A percentile compares a stretch with the other conserved stretches of the same genome.
Evolutionary conservation across 1,140 invertebrate species (phyloP).

Genomic region (Heliconius congener): DNA sequence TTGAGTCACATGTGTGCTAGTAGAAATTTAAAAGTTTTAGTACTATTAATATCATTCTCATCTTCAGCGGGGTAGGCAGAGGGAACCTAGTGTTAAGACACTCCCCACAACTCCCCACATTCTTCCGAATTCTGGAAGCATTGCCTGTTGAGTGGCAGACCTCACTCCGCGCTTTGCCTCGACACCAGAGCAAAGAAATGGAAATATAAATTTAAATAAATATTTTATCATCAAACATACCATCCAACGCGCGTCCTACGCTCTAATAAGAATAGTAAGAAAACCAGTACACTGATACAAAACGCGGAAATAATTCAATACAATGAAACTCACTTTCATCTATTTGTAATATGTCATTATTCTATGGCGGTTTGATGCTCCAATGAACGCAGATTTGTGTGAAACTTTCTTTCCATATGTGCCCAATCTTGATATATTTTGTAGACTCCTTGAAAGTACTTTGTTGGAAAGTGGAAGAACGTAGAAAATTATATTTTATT

Average conservation of each 20-base stretch:
- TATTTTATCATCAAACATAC: background rate
- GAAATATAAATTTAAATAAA: too few species aligned
- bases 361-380: constrained; percentile 64
- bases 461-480: background rate
- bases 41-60: too few species aligned
- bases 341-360: constrained; percentile 72
- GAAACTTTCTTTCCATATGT: constrained; percentile 55
- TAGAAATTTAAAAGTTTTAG: too few species aligned
- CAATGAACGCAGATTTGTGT: constrained; percentile 54
- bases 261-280: constrained; percentile 36
- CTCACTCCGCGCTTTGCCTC: too few species aligned
- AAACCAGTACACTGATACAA: constrained; percentile 38
- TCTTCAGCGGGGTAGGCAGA: too few species aligned
- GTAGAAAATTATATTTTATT: background rate
- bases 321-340: constrained; percentile 68
- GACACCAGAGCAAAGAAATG: too few species aligned
- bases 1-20: too few species aligned
- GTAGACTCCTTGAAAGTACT: background rate
- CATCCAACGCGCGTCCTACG: constrained; percentile 31
- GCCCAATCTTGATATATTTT: background rate
- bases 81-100: too few species aligned
- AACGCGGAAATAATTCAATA: constrained; percentile 43
- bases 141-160: too few species aligned
- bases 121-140: too few species aligned
- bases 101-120: too few species aligned